phyloP scores from a whole-genome alignment of 2,797 vertebrate genomes.

The Fistularia tabacaria region DNA sequence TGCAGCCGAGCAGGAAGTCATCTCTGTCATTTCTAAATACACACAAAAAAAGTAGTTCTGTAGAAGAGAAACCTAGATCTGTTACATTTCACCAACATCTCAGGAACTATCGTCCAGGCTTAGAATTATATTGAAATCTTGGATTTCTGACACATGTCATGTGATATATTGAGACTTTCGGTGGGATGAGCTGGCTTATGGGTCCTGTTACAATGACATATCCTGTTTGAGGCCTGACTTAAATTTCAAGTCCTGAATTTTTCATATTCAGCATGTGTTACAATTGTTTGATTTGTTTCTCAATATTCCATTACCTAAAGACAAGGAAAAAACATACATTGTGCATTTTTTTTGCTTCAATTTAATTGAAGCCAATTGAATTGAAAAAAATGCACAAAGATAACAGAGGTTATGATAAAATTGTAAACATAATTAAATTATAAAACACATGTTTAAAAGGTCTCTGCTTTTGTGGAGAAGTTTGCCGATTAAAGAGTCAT shows the following conservation, averaged over 20 bases:
- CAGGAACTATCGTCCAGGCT: constrained; percentile 72
- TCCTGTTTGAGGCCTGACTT: constrained; percentile 63
- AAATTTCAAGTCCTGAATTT: constrained; percentile 73
- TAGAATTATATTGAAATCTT: constrained; percentile 74
- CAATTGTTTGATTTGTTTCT: constrained; percentile 69
- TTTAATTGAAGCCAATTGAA: too few species aligned
- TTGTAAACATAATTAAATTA: too few species aligned
- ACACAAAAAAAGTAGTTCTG: constrained; percentile 43
- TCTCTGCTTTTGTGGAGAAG: constrained; percentile 15
- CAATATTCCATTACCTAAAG: constrained; percentile 53
- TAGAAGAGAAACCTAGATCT: constrained; percentile 36
- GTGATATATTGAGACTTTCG: constrained; percentile 71
- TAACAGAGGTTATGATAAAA: too few species aligned
- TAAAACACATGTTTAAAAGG: constrained; percentile 14
- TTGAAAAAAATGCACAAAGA: too few species aligned
- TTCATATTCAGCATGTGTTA: constrained; percentile 63
- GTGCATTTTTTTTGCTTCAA: too few species aligned
- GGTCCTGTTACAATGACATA: constrained; percentile 72
- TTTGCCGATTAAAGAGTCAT: constrained; percentile 17
- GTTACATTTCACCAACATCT: constrained; percentile 67
- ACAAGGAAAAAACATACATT: constrained; percentile 37
- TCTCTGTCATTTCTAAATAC: constrained; percentile 66
- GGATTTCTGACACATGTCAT: constrained; percentile 73
- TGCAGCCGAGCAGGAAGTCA: constrained; percentile 57
- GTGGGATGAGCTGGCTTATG: constrained; percentile 66